phyloP scores from a whole-genome alignment of 2,888 invertebrate genomes.

The Idaea dimidiata region DNA sequence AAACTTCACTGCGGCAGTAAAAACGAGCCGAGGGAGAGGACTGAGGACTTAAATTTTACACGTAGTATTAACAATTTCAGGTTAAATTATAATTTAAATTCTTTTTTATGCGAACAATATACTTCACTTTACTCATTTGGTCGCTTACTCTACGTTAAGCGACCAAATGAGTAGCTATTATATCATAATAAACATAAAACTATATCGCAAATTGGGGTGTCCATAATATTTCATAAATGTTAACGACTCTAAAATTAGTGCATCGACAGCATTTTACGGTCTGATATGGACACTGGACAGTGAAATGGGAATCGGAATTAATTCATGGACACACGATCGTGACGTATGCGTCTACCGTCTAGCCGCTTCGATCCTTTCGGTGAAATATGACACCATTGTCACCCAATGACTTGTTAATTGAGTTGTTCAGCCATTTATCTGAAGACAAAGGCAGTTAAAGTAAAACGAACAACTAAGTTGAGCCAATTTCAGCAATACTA shows the following conservation, averaged over 20 bases:
- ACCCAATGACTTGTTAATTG: slow-evolving; percentile 14
- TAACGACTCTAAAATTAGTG: slow-evolving; percentile 50
- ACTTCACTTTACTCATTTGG: too few species aligned
- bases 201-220: slow-evolving; percentile 21
- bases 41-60: too few species aligned
- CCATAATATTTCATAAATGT: slow-evolving; percentile 48
- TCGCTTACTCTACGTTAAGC: neutral
- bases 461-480: too few species aligned
- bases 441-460: neutral
- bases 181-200: neutral
- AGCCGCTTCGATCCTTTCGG: slow-evolving; percentile 60
- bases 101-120: too few species aligned
- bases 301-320: slow-evolving; percentile 43
- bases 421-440: slow-evolving; percentile 20
- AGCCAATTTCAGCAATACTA: too few species aligned
- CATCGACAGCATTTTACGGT: slow-evolving; percentile 45
- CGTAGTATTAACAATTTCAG: too few species aligned
- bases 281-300: slow-evolving; percentile 32
- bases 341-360: slow-evolving; percentile 72
- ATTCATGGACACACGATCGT: slow-evolving; percentile 50
- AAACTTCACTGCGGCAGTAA: too few species aligned
- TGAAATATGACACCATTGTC: slow-evolving; percentile 24
- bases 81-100: too few species aligned
- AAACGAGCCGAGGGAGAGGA: too few species aligned
- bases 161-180: too few species aligned